Percentiles rank a stretch among this genome's conserved stretches.
phyloP scores from a whole-genome alignment of 2,113 vertebrate species.

The Lepus europaeus region DNA sequence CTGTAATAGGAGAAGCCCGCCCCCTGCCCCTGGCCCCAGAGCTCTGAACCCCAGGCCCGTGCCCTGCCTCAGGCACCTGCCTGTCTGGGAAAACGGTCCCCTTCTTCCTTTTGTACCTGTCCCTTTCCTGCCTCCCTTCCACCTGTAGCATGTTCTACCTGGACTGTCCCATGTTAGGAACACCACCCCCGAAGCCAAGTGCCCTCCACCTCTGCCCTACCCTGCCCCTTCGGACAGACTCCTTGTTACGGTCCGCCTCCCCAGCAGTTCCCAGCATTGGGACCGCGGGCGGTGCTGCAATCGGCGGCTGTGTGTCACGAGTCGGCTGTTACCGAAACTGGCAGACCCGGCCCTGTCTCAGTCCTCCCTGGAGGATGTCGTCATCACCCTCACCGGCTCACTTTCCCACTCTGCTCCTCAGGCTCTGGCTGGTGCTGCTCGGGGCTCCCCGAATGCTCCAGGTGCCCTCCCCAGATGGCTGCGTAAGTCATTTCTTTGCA shows the following conservation, averaged over 20 bases:
- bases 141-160: too few relatives aligned
- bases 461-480: fast-evolving
- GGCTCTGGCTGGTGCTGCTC: not conserved
- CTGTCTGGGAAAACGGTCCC: not conserved
- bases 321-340: not conserved
- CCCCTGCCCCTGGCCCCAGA: not conserved
- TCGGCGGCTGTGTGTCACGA: not conserved
- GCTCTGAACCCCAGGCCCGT: not conserved
- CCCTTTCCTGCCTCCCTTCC: not conserved
- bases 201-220: not conserved
- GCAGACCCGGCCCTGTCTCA: not conserved
- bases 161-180: not conserved
- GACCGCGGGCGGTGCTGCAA: not conserved
- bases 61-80: not conserved
- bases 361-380: not conserved
- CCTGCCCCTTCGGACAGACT: not conserved
- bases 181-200: not conserved
- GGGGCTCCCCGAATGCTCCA: not conserved
- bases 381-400: not conserved
- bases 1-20: not conserved
- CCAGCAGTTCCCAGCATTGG: not conserved
- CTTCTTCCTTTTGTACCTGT: not conserved
- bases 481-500: not conserved
- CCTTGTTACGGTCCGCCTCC: not conserved
- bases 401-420: not conserved